These are phyloP conservation scores for Pseudomugil tenellus DNA, from an alignment of 2,797 vertebrate genomes.

Conservation along the genomic window DNA sequence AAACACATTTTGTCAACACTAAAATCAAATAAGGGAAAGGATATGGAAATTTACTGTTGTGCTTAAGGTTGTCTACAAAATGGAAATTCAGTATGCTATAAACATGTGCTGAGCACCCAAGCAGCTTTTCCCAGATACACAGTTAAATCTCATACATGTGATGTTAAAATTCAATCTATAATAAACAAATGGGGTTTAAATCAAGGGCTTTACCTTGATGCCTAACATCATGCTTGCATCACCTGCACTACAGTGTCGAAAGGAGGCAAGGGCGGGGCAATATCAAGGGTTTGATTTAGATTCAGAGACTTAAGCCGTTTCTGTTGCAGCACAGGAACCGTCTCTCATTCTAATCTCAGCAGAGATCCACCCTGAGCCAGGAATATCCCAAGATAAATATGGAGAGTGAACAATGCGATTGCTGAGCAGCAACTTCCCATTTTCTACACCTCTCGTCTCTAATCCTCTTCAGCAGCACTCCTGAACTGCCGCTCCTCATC, in stretches of 20 bases:
- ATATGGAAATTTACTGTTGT: not conserved
- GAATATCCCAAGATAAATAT: slow-evolving; percentile 87
- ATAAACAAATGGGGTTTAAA: slow-evolving; percentile 34
- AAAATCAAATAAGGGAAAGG: slow-evolving; percentile 7
- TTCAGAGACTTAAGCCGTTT: slow-evolving; percentile 78
- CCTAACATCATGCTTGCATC: slow-evolving; percentile 60
- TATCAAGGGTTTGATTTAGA: slow-evolving; percentile 77
- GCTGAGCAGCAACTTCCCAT: slow-evolving; percentile 83
- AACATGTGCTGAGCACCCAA: slow-evolving; percentile 20
- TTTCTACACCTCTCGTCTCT: slow-evolving; percentile 76
- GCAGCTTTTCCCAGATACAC: slow-evolving; percentile 21
- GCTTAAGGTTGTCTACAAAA: slow-evolving; percentile 12
- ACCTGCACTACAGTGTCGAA: slow-evolving; percentile 59
- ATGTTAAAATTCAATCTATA: slow-evolving; percentile 30
- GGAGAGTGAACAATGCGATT: slow-evolving; percentile 85
- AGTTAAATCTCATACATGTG: slow-evolving; percentile 12
- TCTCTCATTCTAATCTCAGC: slow-evolving; percentile 82
- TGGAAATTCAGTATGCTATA: slow-evolving; percentile 8
- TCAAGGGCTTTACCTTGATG: slow-evolving; percentile 50
- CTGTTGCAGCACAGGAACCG: slow-evolving; percentile 79
- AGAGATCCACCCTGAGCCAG: slow-evolving; percentile 83
- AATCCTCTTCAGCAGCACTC: slow-evolving; percentile 85
- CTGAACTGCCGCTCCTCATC: slow-evolving; percentile 78
- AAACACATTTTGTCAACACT: slow-evolving; percentile 18
- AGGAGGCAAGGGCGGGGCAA: slow-evolving; percentile 58